Base-by-base conservation (phyloP, 2,888 invertebrate genomes). In the Tricholauxania praeusta region DNA sequence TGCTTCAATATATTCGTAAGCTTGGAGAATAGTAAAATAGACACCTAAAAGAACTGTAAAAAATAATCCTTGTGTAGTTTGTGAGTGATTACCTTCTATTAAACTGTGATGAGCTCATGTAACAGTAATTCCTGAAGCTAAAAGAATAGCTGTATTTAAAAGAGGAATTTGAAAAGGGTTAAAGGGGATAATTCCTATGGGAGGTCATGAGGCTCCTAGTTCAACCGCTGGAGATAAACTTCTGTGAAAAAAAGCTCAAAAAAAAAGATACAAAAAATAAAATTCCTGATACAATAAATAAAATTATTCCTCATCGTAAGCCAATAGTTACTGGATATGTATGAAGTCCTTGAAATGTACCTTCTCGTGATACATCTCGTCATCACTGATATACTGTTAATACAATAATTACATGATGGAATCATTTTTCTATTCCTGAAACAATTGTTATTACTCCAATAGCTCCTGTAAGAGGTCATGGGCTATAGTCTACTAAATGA, bases 231-330 rank as follows among this genome's bases (percentile, higher is more conserved):
- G 90, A 0, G 89, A 85, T 77, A 90, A 75, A 1, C 89, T 89
- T 19, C 68, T 78, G 77, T 85, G 78, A 74, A 82, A 78, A 63
- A 84, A 80, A 74, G 85, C 87, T 87, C 89, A 91, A 83, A 91
- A 91, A n/a, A 84, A 91, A 91, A n/a, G 89, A 88, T 67, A 89
- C 82, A 81, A 91, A 91, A 82, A 89, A 91, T 78, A 92, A 87
- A 78, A 93, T 85, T 90, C 93, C 92, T 64, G 92, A 93, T 10
- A 90, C 84, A 91, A 93, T 92, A 89, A 93, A 93, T 88, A 93
- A 84, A 84, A 93, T 91, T 91, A 93, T 93, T 79, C 92, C 92
- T 89, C 90, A 90, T 74, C 90, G 90, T 84, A 93, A 80, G 2
- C 91, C 91, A 83, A 88, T 88, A 12, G 87, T 86, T 2, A 92